Evolutionary conservation across 2,888 invertebrate species (phyloP).

Genomic region (Biston stratarius): DNA sequence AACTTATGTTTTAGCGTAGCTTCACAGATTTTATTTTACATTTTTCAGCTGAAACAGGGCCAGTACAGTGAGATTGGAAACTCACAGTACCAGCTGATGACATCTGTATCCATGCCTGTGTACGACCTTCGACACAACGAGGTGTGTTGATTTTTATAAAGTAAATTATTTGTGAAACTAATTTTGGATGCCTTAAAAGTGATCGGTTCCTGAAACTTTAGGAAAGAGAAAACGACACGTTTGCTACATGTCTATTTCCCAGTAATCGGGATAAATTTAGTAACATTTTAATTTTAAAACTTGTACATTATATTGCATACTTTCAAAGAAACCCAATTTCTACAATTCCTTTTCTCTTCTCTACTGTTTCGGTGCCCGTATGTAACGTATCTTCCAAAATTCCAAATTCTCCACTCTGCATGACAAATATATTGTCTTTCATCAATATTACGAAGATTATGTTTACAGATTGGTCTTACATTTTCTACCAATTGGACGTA

Average conservation of each 20-base stretch:
- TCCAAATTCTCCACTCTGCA: constrained; percentile 71
- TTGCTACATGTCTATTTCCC: neutral
- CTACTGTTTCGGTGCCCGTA: constrained; percentile 48
- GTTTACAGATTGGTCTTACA: constrained; percentile 79
- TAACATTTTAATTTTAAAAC: neutral
- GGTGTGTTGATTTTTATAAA: constrained; percentile 84
- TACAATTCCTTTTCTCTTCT: constrained; percentile 43
- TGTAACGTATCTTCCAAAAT: constrained; percentile 61
- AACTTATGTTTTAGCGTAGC: too few relatives aligned
- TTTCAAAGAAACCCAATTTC: neutral
- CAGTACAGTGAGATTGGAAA: constrained; percentile 87
- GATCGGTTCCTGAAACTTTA: constrained; percentile 28
- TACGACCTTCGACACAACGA: constrained; percentile 95
- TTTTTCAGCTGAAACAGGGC: constrained; percentile 85
- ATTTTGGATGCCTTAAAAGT: constrained; percentile 33
- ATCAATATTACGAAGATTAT: constrained; percentile 65
- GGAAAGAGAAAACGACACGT: constrained; percentile 26
- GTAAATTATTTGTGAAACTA: constrained; percentile 8
- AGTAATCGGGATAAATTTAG: neutral
- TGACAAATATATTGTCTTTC: constrained; percentile 59
- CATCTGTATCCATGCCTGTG: constrained; percentile 97
- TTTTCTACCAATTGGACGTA: constrained; percentile 78
- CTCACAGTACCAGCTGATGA: constrained; percentile 93
- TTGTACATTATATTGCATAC: neutral
- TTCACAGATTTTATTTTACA: neutral